Base-by-base conservation (phyloP, 2,113 vertebrate species). In the Triplophysa siluroides region DNA sequence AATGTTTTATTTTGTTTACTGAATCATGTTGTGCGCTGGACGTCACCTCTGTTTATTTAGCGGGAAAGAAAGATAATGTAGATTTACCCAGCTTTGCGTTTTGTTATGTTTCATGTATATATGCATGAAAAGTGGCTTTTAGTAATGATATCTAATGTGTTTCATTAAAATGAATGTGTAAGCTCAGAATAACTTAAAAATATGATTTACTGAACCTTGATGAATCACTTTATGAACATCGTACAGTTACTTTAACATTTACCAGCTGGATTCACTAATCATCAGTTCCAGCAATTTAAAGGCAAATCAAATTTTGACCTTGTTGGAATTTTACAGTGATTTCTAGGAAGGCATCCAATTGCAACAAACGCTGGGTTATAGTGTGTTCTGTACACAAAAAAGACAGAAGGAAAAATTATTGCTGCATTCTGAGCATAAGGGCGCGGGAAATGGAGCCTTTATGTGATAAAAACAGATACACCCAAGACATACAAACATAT, bases 351-450 rank as follows among this genome's bases (percentile, higher is more conserved):
- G 47, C 26, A 50, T 78, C 83, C 85, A 86, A 82, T 14, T 65
- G 69, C 78, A 82, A 84, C 74, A 82, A 82, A 84, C 72, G 10
- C 29, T 76, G 21, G 18, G 72, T 80, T 64, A 80, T 83, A 66
- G 76, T 18, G 67, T 63, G 54, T 10, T 58, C 19, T 58, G 7
- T 2, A 21, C 10, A 24, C 14, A 72, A 71, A 72, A 64, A 66
- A 38, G 47, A 21, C 12, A n/a, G 11, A n/a, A n/a, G 26, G 29
- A 50, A 65, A 14, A 43, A 58, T 9, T 50, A 65, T 80, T 76
- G 24, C 56, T 72, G 63, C 64, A 66, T 80, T 80, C 78, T 5
- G 54, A 81, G 71, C 43, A 38, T 16, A 38, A 82, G 78, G 76
- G 71, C 79, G 54, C 67, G 45, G 79, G 80, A 72, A 82, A 73